Evolutionary conservation across 2,113 vertebrate genomes (phyloP).

Genomic region (Alouatta palliata): DNA sequence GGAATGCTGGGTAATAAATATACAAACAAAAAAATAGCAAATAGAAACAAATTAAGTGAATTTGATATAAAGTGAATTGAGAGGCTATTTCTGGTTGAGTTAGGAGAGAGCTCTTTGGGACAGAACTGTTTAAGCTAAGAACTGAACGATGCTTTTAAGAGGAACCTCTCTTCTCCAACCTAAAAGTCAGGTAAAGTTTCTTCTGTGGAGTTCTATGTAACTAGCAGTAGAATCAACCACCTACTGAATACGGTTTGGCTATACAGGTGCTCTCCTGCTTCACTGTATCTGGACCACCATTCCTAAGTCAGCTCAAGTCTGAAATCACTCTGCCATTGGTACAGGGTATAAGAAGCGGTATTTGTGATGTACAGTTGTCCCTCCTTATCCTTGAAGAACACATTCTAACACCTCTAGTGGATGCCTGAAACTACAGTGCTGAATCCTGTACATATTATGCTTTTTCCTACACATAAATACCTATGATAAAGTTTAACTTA

Average conservation of each 20-base stretch:
- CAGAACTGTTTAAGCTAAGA: neutral
- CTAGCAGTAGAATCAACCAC: neutral
- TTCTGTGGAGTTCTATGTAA: neutral
- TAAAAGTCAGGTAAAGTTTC: neutral
- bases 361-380: neutral
- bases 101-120: neutral
- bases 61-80: neutral
- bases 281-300: neutral
- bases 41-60: neutral
- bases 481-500: neutral
- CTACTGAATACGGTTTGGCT: neutral
- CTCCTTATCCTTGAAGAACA: neutral
- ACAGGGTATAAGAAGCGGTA: neutral
- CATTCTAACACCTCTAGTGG: neutral
- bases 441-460: neutral
- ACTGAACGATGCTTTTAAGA: neutral
- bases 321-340: neutral
- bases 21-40: neutral
- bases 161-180: neutral
- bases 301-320: neutral
- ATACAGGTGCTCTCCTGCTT: neutral
- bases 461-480: neutral
- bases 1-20: neutral
- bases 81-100: neutral
- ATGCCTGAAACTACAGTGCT: neutral